Evolutionary conservation across 2,113 vertebrate species (phyloP), one percentile per base, ranked within the genome.

Genomic region (Scolopax mira): DNA sequence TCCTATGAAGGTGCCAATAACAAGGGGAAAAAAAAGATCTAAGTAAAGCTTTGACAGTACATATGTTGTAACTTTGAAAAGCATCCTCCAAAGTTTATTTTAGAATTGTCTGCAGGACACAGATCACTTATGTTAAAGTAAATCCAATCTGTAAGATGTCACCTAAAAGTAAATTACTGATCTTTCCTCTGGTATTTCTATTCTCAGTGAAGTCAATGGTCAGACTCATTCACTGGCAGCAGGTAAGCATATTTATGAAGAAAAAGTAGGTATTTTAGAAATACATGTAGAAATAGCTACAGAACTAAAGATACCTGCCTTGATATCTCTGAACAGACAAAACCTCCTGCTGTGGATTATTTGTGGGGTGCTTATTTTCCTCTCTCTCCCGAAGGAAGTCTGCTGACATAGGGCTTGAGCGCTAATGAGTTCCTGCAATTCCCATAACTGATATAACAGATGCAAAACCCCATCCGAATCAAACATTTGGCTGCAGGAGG

Each of bases 371-470:
- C 24, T 93, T 70, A 46, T 93, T 93, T 95, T 91, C 64, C 74
- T 85, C 37, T 75, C 37, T 88, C 91, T 93, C 94, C 90, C 44
- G 0, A 42, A 79, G 79, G 85, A 96, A 86, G 48, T 81, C 57
- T 96, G 55, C 88, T 95, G 82, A 84, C 79, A 84, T 64, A 94
- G 83, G 90, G 61, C 70, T 92, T 65, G 79, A 94, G 82, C 57
- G 48, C 48, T 97, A 96, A 94, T 84, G 65, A 95, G 82, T 95
- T 97, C 61, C 88, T 94, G 72, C 60, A 92, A 80, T 96, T 96
- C 95, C 94, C 85, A 48, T 57, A 95, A 91, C 94, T 87, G 61
- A 18, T 78, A 24, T 49, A 95, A 91, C 93, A 96, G 90, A 90
- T 92, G 92, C 85, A 93, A 94, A 95, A 90, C 62, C 69, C 88